Conservation (phyloP, 2,113 vertebrate genomes). For the Cyprinodon variegatus region DNA sequence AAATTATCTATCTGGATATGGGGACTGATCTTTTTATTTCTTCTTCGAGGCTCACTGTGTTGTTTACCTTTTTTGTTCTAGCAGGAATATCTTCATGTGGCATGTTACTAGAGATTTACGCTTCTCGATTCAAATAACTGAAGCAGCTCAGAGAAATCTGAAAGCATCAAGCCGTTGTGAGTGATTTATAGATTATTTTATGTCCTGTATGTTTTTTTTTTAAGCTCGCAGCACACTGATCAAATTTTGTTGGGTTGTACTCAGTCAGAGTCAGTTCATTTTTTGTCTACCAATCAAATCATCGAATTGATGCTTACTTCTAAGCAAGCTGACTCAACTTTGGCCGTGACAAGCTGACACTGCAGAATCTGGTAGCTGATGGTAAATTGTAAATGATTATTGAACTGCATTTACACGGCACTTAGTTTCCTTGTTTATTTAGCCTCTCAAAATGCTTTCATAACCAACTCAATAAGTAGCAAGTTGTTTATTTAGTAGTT, state of each 20-base stretch:
- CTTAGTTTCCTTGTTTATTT: neutral
- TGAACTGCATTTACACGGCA: neutral
- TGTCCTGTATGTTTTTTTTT: neutral
- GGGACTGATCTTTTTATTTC: neutral
- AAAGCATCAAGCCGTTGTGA: neutral
- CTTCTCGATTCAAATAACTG: neutral
- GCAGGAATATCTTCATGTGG: neutral
- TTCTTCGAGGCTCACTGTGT: neutral
- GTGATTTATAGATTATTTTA: neutral
- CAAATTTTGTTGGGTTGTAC: neutral
- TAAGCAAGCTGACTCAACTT: neutral
- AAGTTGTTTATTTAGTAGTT: neutral
- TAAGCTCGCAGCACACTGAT: too few relatives aligned
- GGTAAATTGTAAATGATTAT: neutral
- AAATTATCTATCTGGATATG: neutral
- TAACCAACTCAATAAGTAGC: neutral
- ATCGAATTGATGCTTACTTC: neutral
- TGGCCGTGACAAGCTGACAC: neutral
- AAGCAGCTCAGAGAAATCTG: neutral
- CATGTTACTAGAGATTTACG: neutral
- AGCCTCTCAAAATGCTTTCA: neutral
- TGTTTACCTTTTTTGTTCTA: neutral
- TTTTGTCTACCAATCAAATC: neutral
- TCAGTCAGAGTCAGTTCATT: neutral
- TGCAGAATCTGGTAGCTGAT: neutral